These are phyloP conservation scores for Aethes cnicana DNA, from an alignment of 2,888 invertebrate genomes.

Conservation along the genomic window DNA sequence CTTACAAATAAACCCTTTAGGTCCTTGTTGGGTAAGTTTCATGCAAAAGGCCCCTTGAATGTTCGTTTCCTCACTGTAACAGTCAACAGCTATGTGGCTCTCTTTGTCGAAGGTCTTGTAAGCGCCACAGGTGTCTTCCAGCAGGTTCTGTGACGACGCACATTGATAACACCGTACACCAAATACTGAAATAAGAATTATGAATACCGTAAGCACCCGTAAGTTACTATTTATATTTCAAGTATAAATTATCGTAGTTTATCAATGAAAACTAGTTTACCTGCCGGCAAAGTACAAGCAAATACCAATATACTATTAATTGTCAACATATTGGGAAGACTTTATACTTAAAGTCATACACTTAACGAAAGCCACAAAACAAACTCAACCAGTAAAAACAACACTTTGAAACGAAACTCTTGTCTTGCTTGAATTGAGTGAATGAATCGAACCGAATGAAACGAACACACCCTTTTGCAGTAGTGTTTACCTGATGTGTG, in stretches of 20 bases:
- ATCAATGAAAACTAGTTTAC: conserved; percentile 34
- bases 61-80: conserved; percentile 95
- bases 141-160: conserved; percentile 90
- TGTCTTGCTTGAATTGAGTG: conserved; percentile 22
- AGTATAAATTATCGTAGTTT: background rate
- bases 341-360: conserved; percentile 11
- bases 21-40: conserved; percentile 96
- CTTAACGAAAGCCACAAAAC: background rate
- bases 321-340: conserved; percentile 30
- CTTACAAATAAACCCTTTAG: conserved; percentile 95
- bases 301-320: conserved; percentile 35
- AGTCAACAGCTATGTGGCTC: conserved; percentile 94
- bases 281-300: conserved; percentile 39
- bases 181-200: conserved; percentile 70
- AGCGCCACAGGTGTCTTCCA: conserved; percentile 94
- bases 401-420: background rate
- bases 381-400: conserved; percentile 12
- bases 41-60: conserved; percentile 98
- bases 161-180: conserved; percentile 97
- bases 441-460: conserved; percentile 13
- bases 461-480: conserved; percentile 16
- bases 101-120: conserved; percentile 92
- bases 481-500: no score
- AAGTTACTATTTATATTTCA: background rate
- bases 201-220: no score